Conservation (phyloP, 2,797 vertebrate species). For the Heliangelus exortis region DNA sequence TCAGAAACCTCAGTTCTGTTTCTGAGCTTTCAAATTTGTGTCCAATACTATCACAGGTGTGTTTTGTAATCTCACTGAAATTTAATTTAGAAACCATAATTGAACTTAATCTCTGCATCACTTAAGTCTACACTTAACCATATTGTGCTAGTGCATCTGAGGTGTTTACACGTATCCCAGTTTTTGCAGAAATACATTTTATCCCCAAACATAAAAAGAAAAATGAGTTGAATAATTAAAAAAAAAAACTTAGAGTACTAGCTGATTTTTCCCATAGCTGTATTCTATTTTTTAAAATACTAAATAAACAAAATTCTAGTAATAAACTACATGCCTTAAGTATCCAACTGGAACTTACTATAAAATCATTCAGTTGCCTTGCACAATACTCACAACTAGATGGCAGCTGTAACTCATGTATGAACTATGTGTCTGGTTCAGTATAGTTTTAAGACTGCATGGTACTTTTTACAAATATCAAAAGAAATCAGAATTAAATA, state of each 20-base stretch:
- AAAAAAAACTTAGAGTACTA: background rate
- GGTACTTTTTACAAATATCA: background rate
- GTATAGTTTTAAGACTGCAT: background rate
- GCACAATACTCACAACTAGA: conserved; percentile 13
- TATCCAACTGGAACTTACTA: background rate
- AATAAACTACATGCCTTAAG: fast-evolving
- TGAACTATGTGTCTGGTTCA: background rate
- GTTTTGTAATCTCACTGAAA: background rate
- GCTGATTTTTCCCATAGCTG: background rate
- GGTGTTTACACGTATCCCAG: background rate
- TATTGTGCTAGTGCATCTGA: fast-evolving
- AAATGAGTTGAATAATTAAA: background rate
- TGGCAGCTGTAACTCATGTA: conserved; percentile 11
- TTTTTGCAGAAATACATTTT: background rate
- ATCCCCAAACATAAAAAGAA: background rate
- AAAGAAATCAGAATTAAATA: background rate
- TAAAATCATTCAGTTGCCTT: background rate
- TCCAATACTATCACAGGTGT: fast-evolving
- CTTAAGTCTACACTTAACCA: background rate
- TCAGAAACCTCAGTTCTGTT: background rate
- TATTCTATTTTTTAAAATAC: background rate
- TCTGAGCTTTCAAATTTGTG: background rate
- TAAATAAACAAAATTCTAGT: background rate
- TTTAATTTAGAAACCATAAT: background rate
- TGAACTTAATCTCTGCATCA: background rate